phyloP scores from a whole-genome alignment of 2,888 invertebrate genomes.

The Agrotis exclamationis region DNA sequence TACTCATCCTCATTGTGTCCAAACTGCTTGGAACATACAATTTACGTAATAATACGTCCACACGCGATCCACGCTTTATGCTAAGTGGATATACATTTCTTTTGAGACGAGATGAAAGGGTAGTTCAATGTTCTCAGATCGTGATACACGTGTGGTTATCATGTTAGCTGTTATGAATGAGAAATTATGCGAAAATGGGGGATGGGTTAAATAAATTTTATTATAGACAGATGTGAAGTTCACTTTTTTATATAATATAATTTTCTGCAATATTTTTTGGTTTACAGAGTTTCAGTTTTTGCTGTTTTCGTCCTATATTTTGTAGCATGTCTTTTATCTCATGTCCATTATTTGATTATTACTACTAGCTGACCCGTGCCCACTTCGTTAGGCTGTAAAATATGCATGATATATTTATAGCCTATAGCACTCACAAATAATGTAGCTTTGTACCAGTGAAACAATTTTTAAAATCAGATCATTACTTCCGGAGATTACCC shows the following conservation, averaged over 20 bases:
- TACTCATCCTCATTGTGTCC: not conserved
- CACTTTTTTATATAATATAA: not conserved
- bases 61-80: slow-evolving; percentile 57
- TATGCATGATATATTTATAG: too few relatives aligned
- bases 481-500: too few relatives aligned
- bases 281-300: not conserved
- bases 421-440: too few relatives aligned
- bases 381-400: too few relatives aligned
- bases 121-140: slow-evolving; percentile 24
- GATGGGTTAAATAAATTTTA: not conserved
- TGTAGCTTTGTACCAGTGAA: too few relatives aligned
- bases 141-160: slow-evolving; percentile 17
- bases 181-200: not conserved
- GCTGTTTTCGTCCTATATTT: not conserved
- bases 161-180: slow-evolving; percentile 17
- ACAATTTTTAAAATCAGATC: too few relatives aligned
- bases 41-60: slow-evolving; percentile 54
- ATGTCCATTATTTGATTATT: not conserved
- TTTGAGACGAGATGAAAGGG: slow-evolving; percentile 54
- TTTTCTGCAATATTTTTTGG: not conserved
- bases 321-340: not conserved
- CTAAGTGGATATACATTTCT: slow-evolving; percentile 57
- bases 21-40: slow-evolving; percentile 39
- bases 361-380: too few relatives aligned
- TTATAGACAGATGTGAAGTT: not conserved